A percentile compares a stretch with the other conserved stretches of the same genome.
Conservation (phyloP, 2,797 vertebrate species). For the Scolopax rusticola region DNA sequence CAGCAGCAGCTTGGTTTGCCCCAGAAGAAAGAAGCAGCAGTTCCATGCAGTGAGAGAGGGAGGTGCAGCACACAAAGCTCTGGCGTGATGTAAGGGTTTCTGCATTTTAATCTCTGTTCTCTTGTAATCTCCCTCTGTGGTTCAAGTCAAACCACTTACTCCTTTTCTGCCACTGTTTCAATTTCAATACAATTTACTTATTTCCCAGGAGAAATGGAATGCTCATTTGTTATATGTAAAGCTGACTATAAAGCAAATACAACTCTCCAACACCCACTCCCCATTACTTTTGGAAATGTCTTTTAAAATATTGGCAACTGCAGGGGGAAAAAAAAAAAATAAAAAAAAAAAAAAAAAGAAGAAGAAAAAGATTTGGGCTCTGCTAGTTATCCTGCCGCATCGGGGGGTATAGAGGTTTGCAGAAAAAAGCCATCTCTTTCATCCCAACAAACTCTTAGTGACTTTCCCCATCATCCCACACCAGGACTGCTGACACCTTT, state of each 20-base stretch:
- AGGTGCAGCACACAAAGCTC: neutral
- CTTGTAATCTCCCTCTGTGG: conserved; percentile 67
- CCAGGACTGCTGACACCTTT: neutral
- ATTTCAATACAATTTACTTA: conserved; percentile 72
- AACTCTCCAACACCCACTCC: conserved; percentile 27
- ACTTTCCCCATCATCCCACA: neutral
- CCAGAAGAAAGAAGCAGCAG: conserved; percentile 23
- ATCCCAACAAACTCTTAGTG: neutral
- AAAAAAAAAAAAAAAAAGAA: neutral
- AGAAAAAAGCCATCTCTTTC: neutral
- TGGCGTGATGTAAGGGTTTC: conserved; percentile 53
- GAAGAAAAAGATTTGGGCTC: neutral
- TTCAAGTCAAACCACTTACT: conserved; percentile 72
- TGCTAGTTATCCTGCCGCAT: neutral
- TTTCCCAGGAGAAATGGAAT: conserved; percentile 65
- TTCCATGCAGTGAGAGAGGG: conserved; percentile 1
- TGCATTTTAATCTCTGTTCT: conserved; percentile 67
- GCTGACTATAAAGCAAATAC: conserved; percentile 64
- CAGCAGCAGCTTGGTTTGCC: neutral
- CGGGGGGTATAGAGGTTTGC: neutral
- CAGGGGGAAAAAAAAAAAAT: neutral
- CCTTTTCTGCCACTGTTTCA: conserved; percentile 68
- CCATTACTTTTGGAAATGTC: conserved; percentile 47
- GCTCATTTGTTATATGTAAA: conserved; percentile 68
- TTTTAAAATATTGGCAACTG: conserved; percentile 33